Percentiles rank a stretch among this genome's conserved stretches.
Evolutionary conservation across 2,797 vertebrate species (phyloP).

Genomic region (Sebastes aleutianus): DNA sequence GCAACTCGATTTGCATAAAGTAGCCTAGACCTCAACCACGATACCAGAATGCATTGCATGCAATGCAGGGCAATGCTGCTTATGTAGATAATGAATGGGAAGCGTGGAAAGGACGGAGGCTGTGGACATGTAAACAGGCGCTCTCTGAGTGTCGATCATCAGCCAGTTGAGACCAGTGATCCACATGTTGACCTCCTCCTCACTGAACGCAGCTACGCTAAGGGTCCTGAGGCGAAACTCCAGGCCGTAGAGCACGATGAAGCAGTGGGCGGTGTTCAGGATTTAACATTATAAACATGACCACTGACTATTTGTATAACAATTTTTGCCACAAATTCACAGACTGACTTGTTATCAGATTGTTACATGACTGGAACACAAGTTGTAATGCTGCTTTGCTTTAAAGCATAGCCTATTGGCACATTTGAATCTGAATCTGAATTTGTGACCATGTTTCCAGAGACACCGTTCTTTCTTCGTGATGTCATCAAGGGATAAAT

Average conservation of each 20-base stretch:
- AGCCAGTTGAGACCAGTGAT: constrained; percentile 86
- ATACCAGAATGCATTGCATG: too few species aligned
- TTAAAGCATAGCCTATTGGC: not conserved
- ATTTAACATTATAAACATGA: constrained; percentile 50
- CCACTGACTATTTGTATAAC: not conserved
- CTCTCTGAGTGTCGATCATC: constrained; percentile 82
- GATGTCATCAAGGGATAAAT: constrained; percentile 13
- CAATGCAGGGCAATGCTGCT: too few species aligned
- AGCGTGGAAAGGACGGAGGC: too few species aligned
- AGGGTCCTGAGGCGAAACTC: constrained; percentile 88
- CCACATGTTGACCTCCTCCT: constrained; percentile 90
- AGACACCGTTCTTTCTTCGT: not conserved
- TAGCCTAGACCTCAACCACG: too few species aligned
- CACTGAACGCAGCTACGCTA: constrained; percentile 86
- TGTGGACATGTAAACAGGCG: constrained; percentile 44
- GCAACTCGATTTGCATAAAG: too few species aligned
- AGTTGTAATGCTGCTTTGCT: not conserved
- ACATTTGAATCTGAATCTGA: not conserved
- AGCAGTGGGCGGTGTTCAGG: constrained; percentile 85
- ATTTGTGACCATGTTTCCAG: constrained; percentile 3
- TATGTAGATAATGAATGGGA: too few species aligned
- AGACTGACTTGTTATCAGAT: not conserved
- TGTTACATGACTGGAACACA: not conserved
- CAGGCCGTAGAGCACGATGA: constrained; percentile 86
- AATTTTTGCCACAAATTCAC: not conserved